Conservation (phyloP, 2,888 invertebrate genomes). For the Phoenoteleia sp. region DNA sequence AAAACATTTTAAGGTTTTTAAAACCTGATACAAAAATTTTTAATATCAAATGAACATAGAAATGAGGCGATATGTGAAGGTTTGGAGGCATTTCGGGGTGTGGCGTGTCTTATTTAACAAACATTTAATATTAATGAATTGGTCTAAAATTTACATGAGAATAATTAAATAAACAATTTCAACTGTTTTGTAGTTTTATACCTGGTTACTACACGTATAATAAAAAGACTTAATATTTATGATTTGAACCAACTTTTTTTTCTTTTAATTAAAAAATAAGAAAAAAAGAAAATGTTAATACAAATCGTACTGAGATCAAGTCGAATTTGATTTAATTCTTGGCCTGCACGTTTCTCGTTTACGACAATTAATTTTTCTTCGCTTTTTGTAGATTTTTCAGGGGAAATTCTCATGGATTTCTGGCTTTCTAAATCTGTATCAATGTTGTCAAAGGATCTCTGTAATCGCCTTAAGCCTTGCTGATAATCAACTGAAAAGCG, state of each 20-base stretch:
- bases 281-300: too few relatives aligned
- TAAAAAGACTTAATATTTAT: background rate
- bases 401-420: background rate
- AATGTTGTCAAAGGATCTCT: background rate
- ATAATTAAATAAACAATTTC: too few relatives aligned
- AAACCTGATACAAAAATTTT: too few relatives aligned
- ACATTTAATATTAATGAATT: too few relatives aligned
- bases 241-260: too few relatives aligned
- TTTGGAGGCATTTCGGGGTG: too few relatives aligned
- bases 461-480: background rate
- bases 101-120: too few relatives aligned
- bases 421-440: background rate
- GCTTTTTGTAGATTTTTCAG: background rate
- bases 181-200: background rate
- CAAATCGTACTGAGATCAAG: background rate
- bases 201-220: background rate
- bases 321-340: background rate
- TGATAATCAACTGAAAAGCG: background rate
- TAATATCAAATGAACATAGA: too few relatives aligned
- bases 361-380: slow-evolving; percentile 9
- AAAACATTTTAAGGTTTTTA: too few relatives aligned
- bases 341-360: background rate
- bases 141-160: too few relatives aligned
- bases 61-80: too few relatives aligned
- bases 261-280: too few relatives aligned